phyloP scores from a whole-genome alignment of 2,113 vertebrate species.

The Syngnathus scovelli region DNA sequence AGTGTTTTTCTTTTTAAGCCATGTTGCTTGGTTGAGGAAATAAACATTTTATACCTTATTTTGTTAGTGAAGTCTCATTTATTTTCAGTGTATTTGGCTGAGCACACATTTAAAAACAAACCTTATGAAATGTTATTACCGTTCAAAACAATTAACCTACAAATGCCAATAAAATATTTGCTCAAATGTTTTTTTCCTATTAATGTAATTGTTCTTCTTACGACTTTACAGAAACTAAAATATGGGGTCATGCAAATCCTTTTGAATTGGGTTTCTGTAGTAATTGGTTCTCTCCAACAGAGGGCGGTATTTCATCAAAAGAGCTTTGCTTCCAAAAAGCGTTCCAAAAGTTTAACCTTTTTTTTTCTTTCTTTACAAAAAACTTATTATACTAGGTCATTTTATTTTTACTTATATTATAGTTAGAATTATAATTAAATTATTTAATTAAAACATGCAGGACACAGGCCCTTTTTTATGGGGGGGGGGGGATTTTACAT shows the following conservation, averaged over 20 bases:
- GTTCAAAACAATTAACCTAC: not conserved
- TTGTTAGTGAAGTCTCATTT: not conserved
- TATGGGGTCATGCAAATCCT: not conserved
- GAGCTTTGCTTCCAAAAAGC: not conserved
- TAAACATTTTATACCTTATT: conserved; percentile 69
- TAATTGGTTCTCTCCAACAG: conserved; percentile 19
- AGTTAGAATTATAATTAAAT: too few relatives aligned
- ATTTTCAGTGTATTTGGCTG: not conserved
- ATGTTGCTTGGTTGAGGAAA: conserved; percentile 64
- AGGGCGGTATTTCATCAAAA: conserved; percentile 9
- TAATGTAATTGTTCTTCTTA: not conserved
- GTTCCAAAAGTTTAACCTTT: too few relatives aligned
- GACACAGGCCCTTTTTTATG: too few relatives aligned
- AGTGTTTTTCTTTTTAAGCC: conserved; percentile 55
- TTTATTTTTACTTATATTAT: too few relatives aligned
- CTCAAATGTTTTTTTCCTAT: not conserved
- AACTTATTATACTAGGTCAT: too few relatives aligned
- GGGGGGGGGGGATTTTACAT: too few relatives aligned
- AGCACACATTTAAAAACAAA: not conserved
- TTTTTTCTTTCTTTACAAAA: too few relatives aligned
- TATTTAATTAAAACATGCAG: too few relatives aligned
- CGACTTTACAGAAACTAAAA: not conserved
- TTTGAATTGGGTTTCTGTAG: conserved; percentile 2
- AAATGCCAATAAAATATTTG: not conserved
- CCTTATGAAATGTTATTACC: not conserved